Conservation (phyloP, 1,140 invertebrate species). For the Drosophila gunungcola region DNA sequence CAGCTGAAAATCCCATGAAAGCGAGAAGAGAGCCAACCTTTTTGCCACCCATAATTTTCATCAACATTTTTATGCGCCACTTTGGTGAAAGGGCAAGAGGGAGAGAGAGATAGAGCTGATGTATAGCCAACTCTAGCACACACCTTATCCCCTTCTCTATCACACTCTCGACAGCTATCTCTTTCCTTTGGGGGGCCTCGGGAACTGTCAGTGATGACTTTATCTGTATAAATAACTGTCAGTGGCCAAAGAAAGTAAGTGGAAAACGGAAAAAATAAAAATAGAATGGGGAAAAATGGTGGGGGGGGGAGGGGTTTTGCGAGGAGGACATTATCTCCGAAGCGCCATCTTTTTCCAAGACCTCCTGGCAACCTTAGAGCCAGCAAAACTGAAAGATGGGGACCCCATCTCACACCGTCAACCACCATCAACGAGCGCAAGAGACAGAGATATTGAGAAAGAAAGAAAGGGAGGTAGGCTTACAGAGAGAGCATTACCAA, state of each 20-base stretch:
- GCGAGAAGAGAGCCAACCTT: slow-evolving; percentile 7
- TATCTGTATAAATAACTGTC: slow-evolving; percentile 83
- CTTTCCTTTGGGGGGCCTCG: slow-evolving; percentile 31
- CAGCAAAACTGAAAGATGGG: slow-evolving; percentile 30
- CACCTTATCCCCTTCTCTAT: slow-evolving; percentile 14
- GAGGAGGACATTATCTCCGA: slow-evolving; percentile 29
- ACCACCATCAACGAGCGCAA: slow-evolving; percentile 30
- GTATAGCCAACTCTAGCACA: slow-evolving; percentile 6
- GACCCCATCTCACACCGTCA: slow-evolving; percentile 31
- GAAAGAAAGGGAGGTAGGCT: slow-evolving; percentile 26
- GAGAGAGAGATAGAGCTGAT: slow-evolving; percentile 9
- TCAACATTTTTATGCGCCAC: slow-evolving; percentile 44
- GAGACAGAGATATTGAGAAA: slow-evolving; percentile 29
- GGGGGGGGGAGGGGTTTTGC: background rate
- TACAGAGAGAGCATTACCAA: slow-evolving; percentile 19
- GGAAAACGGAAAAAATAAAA: slow-evolving; percentile 22
- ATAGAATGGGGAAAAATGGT: background rate
- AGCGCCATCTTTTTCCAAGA: slow-evolving; percentile 63
- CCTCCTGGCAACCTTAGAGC: slow-evolving; percentile 54
- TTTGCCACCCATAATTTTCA: slow-evolving; percentile 39
- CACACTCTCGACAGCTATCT: slow-evolving; percentile 15
- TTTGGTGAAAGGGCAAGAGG: slow-evolving; percentile 3
- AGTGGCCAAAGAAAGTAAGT: slow-evolving; percentile 39
- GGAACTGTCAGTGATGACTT: slow-evolving; percentile 79
- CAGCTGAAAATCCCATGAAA: slow-evolving; percentile 23